These are phyloP conservation scores for Balaenoptera acutorostrata DNA, from an alignment of 2,113 vertebrate genomes.

Conservation along the genomic window DNA sequence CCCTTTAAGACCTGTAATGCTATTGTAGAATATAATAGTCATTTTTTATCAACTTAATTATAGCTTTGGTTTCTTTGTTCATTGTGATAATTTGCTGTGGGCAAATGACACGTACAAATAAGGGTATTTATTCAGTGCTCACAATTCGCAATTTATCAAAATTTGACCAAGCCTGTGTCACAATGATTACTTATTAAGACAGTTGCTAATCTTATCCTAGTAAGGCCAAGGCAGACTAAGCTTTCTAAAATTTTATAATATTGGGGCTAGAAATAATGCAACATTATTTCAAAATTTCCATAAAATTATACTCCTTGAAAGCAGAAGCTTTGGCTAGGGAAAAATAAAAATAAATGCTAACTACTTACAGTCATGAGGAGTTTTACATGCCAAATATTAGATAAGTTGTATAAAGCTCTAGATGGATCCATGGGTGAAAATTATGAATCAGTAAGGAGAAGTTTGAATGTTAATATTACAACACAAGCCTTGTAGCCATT, in stretches of 20 bases:
- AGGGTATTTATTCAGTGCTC: background rate
- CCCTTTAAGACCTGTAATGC: background rate
- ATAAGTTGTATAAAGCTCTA: background rate
- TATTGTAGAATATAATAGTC: background rate
- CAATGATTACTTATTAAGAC: background rate
- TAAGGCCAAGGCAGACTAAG: background rate
- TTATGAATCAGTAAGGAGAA: background rate
- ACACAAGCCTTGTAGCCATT: background rate
- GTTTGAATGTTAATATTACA: background rate
- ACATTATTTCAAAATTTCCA: background rate
- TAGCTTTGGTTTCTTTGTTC: conserved; percentile 6
- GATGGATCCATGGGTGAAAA: background rate
- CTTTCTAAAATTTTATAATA: background rate
- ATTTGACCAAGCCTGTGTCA: background rate
- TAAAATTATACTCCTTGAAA: background rate
- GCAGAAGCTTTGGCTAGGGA: background rate
- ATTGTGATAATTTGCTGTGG: conserved; percentile 36
- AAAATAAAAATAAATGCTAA: background rate
- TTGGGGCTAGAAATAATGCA: background rate
- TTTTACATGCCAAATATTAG: background rate
- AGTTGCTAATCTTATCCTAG: background rate
- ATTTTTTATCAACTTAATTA: conserved; percentile 54
- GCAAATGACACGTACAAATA: conserved; percentile 8
- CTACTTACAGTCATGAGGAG: background rate
- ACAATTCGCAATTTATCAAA: background rate